Evolutionary conservation across 1,140 invertebrate genomes (phyloP).

Genomic region (Pseudobourletiella spinata): DNA sequence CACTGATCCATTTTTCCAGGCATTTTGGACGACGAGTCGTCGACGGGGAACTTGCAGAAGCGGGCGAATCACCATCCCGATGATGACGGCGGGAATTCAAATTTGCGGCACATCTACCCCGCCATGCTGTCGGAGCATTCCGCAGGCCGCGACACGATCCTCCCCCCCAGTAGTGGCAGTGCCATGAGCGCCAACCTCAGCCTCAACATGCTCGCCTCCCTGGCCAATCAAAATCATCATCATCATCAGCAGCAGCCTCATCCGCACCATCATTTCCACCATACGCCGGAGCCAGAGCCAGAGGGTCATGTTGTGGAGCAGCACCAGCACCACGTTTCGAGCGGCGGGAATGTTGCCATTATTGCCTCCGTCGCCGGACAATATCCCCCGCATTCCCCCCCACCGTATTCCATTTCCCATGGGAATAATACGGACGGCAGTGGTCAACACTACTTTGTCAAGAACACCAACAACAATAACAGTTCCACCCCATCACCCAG

Average conservation of each 20-base stretch:
- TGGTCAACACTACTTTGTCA: not conserved
- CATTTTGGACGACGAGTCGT: too few relatives aligned
- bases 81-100: not conserved
- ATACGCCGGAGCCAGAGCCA: too few relatives aligned
- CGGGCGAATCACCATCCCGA: not conserved
- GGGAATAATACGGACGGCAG: conserved; percentile 2
- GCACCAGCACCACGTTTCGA: not conserved
- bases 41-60: too few relatives aligned
- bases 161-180: not conserved
- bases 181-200: conserved; percentile 11
- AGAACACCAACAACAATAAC: not conserved
- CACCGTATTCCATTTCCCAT: conserved; percentile 7
- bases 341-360: conserved; percentile 10
- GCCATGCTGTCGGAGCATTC: not conserved
- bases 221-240: conserved; percentile 9
- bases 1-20: too few relatives aligned
- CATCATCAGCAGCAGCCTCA: not conserved
- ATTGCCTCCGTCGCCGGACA: conserved; percentile 20
- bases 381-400: conserved; percentile 24
- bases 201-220: conserved; percentile 17
- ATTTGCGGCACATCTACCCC: not conserved
- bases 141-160: not conserved
- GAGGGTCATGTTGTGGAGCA: not conserved
- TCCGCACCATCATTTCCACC: not conserved
- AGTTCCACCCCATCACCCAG: not conserved